Conservation (phyloP, 2,888 invertebrate species). For the Calameuta idolon region DNA sequence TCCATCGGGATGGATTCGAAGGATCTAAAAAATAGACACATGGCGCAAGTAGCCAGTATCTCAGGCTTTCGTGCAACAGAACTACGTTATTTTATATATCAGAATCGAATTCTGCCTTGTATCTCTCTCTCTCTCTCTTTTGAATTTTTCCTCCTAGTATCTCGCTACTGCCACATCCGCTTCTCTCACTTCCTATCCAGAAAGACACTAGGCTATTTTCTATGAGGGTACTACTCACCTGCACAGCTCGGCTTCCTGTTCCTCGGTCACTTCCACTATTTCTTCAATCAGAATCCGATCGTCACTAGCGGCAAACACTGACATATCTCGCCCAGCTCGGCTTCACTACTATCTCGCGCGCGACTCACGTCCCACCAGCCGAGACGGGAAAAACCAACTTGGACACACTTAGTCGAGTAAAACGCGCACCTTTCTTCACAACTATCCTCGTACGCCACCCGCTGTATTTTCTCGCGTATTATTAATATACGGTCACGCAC, state of each 20-base stretch:
- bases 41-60: background rate
- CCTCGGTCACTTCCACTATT: constrained; percentile 70
- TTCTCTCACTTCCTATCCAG: background rate
- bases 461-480: background rate
- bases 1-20: background rate
- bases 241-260: constrained; percentile 59
- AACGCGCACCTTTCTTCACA: background rate
- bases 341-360: constrained; percentile 33
- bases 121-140: background rate
- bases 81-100: background rate
- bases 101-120: background rate
- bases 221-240: constrained; percentile 45
- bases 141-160: background rate
- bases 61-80: no score
- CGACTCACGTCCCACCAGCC: constrained; percentile 36
- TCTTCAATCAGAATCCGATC: constrained; percentile 70
- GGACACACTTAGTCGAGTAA: background rate
- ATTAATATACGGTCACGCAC: constrained; percentile 28
- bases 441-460: background rate
- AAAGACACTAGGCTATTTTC: background rate
- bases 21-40: background rate
- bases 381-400: constrained; percentile 25
- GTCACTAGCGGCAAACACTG: constrained; percentile 70
- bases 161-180: background rate
- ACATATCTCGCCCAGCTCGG: constrained; percentile 66